These are phyloP conservation scores for Sceloporus undulatus DNA, from an alignment of 2,113 vertebrate genomes.

Conservation along the genomic window DNA sequence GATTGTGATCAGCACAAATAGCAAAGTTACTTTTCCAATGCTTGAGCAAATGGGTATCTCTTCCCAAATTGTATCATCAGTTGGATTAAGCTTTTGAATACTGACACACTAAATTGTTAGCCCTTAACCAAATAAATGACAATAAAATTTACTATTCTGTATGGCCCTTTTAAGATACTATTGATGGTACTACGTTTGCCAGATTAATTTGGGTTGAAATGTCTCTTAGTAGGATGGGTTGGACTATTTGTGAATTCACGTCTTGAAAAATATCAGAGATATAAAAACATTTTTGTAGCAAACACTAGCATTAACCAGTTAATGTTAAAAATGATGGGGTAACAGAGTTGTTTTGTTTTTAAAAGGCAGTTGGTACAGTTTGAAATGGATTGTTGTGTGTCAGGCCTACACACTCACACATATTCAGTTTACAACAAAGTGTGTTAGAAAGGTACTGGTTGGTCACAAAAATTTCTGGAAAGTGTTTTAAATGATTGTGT, in stretches of 20 bases:
- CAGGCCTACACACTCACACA: not conserved
- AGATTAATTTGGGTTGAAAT: not conserved
- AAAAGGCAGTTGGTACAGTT: not conserved
- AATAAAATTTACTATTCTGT: not conserved
- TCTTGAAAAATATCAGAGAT: not conserved
- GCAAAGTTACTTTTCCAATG: no score
- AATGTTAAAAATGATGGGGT: not conserved
- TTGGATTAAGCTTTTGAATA: not conserved
- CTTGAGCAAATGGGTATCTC: no score
- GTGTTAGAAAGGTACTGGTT: not conserved
- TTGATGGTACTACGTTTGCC: not conserved
- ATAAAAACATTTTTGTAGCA: not conserved
- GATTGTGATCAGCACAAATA: no score
- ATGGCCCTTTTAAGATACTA: not conserved
- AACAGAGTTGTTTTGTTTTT: not conserved
- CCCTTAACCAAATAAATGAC: no score
- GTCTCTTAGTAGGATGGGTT: no score
- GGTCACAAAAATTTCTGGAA: not conserved
- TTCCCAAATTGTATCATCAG: not conserved
- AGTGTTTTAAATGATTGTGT: no score
- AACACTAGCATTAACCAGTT: not conserved
- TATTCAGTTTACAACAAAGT: not conserved
- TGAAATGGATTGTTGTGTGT: not conserved
- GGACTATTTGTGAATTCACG: no score
- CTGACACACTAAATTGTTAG: not conserved